Conservation (phyloP, 2,113 vertebrate genomes). For the Noturus placidus region DNA sequence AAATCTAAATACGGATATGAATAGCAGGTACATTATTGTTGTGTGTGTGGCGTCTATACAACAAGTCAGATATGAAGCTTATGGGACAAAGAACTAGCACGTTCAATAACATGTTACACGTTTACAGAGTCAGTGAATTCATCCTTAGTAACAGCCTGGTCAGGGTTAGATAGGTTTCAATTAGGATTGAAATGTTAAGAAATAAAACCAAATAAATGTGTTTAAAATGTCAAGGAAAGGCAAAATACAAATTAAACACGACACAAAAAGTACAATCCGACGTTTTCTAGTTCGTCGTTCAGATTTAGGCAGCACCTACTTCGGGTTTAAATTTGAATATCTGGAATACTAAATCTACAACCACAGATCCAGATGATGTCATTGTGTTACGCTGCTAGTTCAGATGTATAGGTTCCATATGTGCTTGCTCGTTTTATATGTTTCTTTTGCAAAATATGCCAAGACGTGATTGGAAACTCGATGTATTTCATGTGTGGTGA, state of each 20-base stretch:
- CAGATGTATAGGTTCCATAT: neutral
- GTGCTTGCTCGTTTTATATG: neutral
- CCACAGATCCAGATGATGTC: too few species aligned
- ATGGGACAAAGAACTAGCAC: neutral
- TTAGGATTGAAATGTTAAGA: neutral
- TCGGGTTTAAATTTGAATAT: neutral
- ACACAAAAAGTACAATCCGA: neutral
- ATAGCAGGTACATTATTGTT: neutral
- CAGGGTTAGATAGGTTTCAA: neutral
- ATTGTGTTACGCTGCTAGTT: neutral
- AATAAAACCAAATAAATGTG: neutral
- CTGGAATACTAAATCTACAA: neutral
- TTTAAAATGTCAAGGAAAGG: neutral
- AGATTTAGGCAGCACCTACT: neutral
- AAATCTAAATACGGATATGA: neutral
- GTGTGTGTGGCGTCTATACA: neutral
- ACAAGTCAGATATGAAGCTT: neutral
- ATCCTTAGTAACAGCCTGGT: neutral
- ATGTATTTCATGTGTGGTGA: constrained; percentile 51
- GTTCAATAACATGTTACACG: neutral
- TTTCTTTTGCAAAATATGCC: neutral
- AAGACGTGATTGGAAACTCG: constrained; percentile 46
- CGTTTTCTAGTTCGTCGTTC: neutral
- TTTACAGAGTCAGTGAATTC: neutral
- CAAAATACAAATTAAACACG: neutral